phyloP scores from a whole-genome alignment of 64 coral and sea anemone genomes.

The Astreopora myriophthalma region DNA sequence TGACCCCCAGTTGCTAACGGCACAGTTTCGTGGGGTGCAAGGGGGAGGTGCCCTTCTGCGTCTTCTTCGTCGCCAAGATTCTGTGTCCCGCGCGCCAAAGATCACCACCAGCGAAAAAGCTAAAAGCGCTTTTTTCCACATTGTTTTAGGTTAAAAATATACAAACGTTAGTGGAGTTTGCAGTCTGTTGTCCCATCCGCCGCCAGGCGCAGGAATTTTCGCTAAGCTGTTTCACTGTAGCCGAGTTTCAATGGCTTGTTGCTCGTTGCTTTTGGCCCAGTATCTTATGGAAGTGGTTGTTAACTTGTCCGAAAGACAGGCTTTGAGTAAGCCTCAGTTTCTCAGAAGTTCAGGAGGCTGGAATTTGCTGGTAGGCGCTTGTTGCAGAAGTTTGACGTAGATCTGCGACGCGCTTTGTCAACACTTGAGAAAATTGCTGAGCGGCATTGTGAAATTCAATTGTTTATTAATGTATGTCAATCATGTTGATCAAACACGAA shows the following conservation, averaged over 20 bases:
- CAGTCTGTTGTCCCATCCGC: background rate
- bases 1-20: background rate
- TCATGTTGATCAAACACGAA: background rate
- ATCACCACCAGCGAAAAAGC: background rate
- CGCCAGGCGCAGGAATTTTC: background rate
- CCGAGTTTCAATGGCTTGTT: background rate
- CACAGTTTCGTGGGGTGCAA: background rate
- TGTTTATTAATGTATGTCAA: background rate
- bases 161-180: background rate
- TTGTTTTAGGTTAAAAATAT: background rate
- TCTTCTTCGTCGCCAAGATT: conserved; percentile 27
- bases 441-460: background rate
- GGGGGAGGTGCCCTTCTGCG: conserved; percentile 1
- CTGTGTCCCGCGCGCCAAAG: background rate
- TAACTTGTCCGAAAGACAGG: too few relatives aligned
- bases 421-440: background rate
- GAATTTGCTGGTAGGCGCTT: background rate
- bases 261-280: background rate
- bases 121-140: background rate
- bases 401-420: background rate
- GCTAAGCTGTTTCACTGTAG: background rate
- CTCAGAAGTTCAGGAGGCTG: background rate
- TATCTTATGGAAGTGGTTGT: background rate
- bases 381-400: background rate
- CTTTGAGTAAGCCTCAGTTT: background rate